Conservation (phyloP, 2,797 vertebrate genomes). For the Oreochromis mossambicus region DNA sequence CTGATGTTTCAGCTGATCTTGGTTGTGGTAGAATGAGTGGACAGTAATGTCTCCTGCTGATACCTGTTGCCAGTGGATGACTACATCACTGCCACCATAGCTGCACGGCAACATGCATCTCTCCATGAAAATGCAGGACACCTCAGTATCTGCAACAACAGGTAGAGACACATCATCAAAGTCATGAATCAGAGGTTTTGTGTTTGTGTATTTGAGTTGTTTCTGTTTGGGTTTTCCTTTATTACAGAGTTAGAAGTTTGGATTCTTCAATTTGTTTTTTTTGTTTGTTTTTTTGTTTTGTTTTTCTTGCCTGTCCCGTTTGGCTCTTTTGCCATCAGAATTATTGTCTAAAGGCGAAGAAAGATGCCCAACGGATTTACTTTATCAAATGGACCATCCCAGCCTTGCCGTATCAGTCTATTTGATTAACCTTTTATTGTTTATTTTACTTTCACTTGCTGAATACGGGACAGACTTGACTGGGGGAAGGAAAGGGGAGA, state of each 20-base stretch:
- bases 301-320: too few species aligned
- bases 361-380: too few species aligned
- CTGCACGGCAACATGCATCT: constrained; percentile 5
- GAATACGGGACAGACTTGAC: too few species aligned
- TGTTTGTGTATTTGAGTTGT: background rate
- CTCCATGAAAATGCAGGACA: background rate
- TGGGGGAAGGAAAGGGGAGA: too few species aligned
- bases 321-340: too few species aligned
- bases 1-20: constrained; percentile 38
- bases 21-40: constrained; percentile 55
- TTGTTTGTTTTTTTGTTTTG: too few species aligned
- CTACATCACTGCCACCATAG: rapidly evolving
- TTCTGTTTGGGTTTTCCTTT: background rate
- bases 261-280: too few species aligned
- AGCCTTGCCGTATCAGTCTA: too few species aligned
- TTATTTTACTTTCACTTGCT: too few species aligned
- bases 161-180: background rate
- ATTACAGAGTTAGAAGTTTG: rapidly evolving
- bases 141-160: background rate
- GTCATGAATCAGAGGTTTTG: background rate
- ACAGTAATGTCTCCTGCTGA: rapidly evolving
- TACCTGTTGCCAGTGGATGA: constrained; percentile 48
- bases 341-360: too few species aligned
- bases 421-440: too few species aligned
- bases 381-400: too few species aligned